phyloP scores from a whole-genome alignment of 2,113 vertebrate species.

The Notothenia coriiceps region DNA sequence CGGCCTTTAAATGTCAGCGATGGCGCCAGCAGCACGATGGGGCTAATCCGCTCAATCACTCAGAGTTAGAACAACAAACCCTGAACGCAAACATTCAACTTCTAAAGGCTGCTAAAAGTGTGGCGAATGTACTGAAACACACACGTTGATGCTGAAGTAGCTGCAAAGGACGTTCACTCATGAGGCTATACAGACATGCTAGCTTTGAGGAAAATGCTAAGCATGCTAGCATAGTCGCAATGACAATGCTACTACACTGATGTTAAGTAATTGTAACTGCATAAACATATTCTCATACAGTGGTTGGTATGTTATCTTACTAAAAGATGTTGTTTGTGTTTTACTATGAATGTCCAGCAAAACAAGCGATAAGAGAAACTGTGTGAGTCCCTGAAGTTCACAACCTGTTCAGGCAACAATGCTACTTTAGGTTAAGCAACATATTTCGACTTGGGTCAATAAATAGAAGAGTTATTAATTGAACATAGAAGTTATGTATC shows the following conservation, averaged over 20 bases:
- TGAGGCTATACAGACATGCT: neutral
- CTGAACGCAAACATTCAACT: neutral
- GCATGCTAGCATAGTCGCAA: neutral
- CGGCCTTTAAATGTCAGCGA: constrained; percentile 46
- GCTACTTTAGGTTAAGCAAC: too few species aligned
- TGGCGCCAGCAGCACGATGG: constrained; percentile 5
- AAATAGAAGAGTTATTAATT: too few species aligned
- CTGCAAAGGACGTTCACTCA: neutral
- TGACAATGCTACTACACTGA: neutral
- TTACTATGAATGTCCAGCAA: too few species aligned
- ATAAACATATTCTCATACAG: too few species aligned
- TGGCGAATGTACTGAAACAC: neutral
- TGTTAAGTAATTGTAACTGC: neutral
- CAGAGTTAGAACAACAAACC: constrained; percentile 22
- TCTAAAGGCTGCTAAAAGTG: neutral
- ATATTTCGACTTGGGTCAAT: too few species aligned
- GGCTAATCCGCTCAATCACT: constrained; percentile 30
- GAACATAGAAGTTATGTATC: too few species aligned
- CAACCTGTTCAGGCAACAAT: too few species aligned
- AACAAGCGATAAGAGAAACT: too few species aligned
- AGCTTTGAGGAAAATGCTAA: neutral
- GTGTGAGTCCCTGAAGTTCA: too few species aligned
- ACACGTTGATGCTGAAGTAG: neutral
- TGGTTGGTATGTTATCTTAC: too few species aligned
- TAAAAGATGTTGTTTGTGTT: too few species aligned